A percentile compares a stretch with the other conserved stretches of the same genome.
Conservation (phyloP, 2,888 invertebrate genomes). For the Oscheius sp. region DNA sequence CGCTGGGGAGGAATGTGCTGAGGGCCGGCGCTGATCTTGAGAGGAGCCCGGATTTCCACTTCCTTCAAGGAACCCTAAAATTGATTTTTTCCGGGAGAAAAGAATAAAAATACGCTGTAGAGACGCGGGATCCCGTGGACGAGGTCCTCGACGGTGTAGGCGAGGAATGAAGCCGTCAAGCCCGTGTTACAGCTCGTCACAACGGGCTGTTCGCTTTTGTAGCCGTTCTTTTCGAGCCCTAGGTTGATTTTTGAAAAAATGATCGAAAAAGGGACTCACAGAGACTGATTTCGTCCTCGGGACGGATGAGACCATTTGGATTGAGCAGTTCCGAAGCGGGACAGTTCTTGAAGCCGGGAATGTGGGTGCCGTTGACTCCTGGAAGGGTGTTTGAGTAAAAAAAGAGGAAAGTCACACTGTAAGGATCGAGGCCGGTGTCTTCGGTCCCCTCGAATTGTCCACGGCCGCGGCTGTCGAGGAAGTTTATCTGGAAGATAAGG, state of each 20-base stretch:
- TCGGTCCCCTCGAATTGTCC: constrained; percentile 67
- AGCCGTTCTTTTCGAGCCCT: constrained; percentile 40
- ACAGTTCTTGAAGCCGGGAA: constrained; percentile 60
- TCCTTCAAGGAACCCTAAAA: constrained; percentile 67
- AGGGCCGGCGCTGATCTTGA: constrained; percentile 62
- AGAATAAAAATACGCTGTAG: constrained; percentile 42
- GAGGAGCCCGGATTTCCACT: constrained; percentile 64
- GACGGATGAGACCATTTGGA: constrained; percentile 49
- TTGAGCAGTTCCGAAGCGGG: constrained; percentile 57
- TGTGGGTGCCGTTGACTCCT: constrained; percentile 58
- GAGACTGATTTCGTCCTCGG: constrained; percentile 40
- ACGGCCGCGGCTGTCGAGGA: constrained; percentile 63
- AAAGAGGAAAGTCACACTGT: constrained; percentile 36
- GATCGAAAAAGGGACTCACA: constrained; percentile 35
- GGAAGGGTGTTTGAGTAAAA: neutral
- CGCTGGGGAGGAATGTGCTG: constrained; percentile 44
- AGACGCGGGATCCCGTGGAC: constrained; percentile 44
- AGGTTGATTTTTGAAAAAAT: neutral
- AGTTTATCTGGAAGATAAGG: constrained; percentile 53
- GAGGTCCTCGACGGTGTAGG: constrained; percentile 52
- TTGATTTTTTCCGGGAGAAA: neutral
- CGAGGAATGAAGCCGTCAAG: constrained; percentile 55
- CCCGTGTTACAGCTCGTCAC: constrained; percentile 60
- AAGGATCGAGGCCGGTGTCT: constrained; percentile 57
- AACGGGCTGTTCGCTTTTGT: constrained; percentile 35